Conservation (phyloP, 2,888 invertebrate species). For the Panzeria rudis region DNA sequence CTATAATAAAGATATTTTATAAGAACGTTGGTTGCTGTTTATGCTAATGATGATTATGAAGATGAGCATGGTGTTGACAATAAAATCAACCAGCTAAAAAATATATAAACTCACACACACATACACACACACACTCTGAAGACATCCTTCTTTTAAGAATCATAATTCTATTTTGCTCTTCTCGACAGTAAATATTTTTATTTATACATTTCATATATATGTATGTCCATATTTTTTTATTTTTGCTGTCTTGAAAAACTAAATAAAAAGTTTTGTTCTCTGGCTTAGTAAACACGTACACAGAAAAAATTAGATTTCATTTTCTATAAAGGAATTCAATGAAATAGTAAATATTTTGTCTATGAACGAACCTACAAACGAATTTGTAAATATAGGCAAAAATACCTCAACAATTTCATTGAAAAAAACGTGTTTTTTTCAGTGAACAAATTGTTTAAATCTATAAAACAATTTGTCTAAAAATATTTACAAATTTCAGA, state of each 20-base stretch:
- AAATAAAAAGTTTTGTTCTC: conserved; percentile 24
- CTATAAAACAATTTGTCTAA: too few species aligned
- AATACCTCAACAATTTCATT: too few species aligned
- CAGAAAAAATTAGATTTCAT: too few species aligned
- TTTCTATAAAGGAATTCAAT: too few species aligned
- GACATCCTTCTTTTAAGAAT: not conserved
- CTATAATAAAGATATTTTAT: conserved; percentile 57
- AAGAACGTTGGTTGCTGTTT: conserved; percentile 1
- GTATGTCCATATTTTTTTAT: too few species aligned
- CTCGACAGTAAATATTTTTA: conserved; percentile 62
- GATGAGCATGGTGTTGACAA: conserved; percentile 43
- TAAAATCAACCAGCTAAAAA: conserved; percentile 15
- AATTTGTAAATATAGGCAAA: too few species aligned
- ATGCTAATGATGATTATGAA: conserved; percentile 14
- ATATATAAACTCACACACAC: not conserved
- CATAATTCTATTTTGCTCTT: conserved; percentile 36
- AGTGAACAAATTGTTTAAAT: too few species aligned
- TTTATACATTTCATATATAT: conserved; percentile 20
- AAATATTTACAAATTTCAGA: too few species aligned
- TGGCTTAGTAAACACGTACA: conserved; percentile 18
- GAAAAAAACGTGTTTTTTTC: too few species aligned
- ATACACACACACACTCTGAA: not conserved
- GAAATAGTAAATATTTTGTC: too few species aligned
- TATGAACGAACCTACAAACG: too few species aligned
- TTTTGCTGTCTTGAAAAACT: conserved; percentile 13